phyloP scores from a whole-genome alignment of 2,113 vertebrate genomes.

The Tapirus terrestris region DNA sequence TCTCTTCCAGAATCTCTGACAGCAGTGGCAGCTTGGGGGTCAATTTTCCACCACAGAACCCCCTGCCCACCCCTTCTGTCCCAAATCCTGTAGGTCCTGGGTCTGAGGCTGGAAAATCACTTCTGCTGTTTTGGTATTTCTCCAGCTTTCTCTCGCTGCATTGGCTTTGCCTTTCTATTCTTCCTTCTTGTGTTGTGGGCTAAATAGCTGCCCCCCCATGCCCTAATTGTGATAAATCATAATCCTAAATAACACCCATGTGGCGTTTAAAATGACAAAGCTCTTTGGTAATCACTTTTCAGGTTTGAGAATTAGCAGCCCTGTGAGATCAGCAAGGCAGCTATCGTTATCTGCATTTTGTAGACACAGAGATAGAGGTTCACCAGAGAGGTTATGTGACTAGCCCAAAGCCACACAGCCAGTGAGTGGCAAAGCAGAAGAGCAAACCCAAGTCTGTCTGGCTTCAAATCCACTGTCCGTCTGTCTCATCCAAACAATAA shows the following conservation, averaged over 20 bases:
- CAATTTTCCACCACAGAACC: neutral
- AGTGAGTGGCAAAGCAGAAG: neutral
- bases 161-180: accelerated
- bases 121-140: neutral
- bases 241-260: neutral
- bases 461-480: neutral
- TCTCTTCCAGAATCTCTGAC: neutral
- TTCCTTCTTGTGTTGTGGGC: neutral
- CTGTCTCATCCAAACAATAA: neutral
- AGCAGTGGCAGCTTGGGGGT: neutral
- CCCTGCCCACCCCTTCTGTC: accelerated
- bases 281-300: neutral
- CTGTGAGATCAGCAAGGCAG: neutral
- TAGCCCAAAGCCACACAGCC: neutral
- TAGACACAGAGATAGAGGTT: neutral
- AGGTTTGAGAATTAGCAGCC: neutral
- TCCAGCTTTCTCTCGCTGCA: neutral
- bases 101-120: neutral
- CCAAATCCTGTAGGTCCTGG: neutral
- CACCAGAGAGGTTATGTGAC: neutral
- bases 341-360: neutral
- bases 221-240: neutral
- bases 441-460: neutral
- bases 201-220: neutral
- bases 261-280: neutral